phyloP scores from a whole-genome alignment of 2,888 invertebrate species.

The Brenthis hecate region DNA sequence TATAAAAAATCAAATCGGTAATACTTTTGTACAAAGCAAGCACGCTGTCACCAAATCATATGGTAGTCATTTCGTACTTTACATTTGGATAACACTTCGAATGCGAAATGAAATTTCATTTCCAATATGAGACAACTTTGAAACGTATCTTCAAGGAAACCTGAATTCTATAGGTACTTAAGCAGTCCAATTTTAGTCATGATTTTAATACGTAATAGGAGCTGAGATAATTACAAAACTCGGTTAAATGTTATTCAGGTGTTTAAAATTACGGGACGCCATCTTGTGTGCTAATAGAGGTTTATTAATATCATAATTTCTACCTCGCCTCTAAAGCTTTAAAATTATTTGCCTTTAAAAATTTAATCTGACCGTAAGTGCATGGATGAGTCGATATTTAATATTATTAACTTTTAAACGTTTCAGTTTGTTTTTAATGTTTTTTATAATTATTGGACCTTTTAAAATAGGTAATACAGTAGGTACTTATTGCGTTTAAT shows the following conservation, averaged over 20 bases:
- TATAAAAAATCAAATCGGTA: too few species aligned
- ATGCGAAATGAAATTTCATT: too few species aligned
- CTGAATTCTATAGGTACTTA: slow-evolving; percentile 9
- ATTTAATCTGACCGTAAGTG: slow-evolving; percentile 41
- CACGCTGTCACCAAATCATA: not conserved
- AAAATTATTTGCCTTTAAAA: slow-evolving; percentile 49
- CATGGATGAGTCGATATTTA: slow-evolving; percentile 36
- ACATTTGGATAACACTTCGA: not conserved
- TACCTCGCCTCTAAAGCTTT: slow-evolving; percentile 50
- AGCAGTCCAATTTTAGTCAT: slow-evolving; percentile 13
- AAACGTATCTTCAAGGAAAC: slow-evolving; percentile 14
- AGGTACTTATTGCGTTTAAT: too few species aligned
- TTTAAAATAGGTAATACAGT: too few species aligned
- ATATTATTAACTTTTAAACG: slow-evolving; percentile 20
- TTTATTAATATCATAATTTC: slow-evolving; percentile 61
- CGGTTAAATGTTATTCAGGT: slow-evolving; percentile 39
- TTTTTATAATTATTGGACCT: too few species aligned
- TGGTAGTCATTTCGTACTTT: not conserved
- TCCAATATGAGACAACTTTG: slow-evolving; percentile 13
- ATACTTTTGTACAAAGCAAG: too few species aligned
- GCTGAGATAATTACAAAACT: slow-evolving; percentile 37
- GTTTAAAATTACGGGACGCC: slow-evolving; percentile 49
- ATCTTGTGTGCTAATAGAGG: slow-evolving; percentile 57
- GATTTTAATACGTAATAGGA: slow-evolving; percentile 7
- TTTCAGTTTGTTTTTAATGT: not conserved